Conservation (phyloP, 2,888 invertebrate genomes). For the Calephelis perditalis region DNA sequence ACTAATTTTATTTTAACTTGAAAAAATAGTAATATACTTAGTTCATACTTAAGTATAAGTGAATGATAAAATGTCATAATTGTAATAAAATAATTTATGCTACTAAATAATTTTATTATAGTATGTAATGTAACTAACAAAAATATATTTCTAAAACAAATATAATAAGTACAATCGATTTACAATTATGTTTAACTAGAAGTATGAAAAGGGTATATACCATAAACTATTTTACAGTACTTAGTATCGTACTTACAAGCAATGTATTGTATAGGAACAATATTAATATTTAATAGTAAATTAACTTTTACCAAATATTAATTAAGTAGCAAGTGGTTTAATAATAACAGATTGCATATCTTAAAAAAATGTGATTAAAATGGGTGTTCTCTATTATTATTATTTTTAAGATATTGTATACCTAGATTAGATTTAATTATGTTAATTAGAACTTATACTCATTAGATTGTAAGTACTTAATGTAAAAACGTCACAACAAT, state of each 20-base stretch:
- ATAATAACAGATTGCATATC: background rate
- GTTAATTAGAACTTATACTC: background rate
- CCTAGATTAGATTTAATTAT: background rate
- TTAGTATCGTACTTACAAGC: background rate
- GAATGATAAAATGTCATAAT: too few relatives aligned
- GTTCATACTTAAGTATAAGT: too few relatives aligned
- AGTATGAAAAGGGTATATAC: background rate
- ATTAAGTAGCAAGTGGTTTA: background rate
- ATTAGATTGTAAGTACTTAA: constrained; percentile 33
- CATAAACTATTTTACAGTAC: background rate
- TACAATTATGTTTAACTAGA: too few relatives aligned
- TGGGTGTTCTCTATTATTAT: background rate
- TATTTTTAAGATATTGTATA: constrained; percentile 11
- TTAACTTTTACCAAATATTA: too few relatives aligned
- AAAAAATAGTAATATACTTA: too few relatives aligned
- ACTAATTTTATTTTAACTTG: too few relatives aligned
- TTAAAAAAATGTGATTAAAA: background rate
- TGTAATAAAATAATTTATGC: too few relatives aligned
- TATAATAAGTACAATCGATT: too few relatives aligned
- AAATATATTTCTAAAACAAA: too few relatives aligned
- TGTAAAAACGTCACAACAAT: constrained; percentile 30
- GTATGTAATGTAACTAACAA: too few relatives aligned
- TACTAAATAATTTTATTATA: too few relatives aligned
- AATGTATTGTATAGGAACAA: background rate
- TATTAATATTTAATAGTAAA: too few relatives aligned